Evolutionary conservation across 2,113 vertebrate genomes (phyloP), one percentile per base, ranked within the genome.

Genomic region (Panthera tigris): DNA sequence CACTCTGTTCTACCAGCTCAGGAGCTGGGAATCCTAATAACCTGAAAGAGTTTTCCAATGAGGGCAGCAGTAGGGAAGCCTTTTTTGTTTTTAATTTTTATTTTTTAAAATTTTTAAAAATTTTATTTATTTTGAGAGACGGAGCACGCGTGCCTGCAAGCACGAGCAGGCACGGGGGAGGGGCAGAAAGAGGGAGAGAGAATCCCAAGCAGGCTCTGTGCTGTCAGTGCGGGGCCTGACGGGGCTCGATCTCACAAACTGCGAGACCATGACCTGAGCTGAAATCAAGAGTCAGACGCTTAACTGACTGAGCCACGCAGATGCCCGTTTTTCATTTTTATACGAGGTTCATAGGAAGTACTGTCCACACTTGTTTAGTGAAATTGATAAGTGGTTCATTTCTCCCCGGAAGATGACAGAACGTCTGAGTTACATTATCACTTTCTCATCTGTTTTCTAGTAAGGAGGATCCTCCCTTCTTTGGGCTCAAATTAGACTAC

Each of bases 101-200:
- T 50, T 57, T 88, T 50, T 50, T 50, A 1, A 14, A 50, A 14
- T 50, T 50, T 50, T 50, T 50, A 50, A 50, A 50, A 50, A 50
- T 50, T 14, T 50, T 50, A 50, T 50, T 50, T 50, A 61, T 9
- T 61, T 61, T 61, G 57, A 61, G 57, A 61, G 57, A 61, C 0
- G 8, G 57, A 21, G 57, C 1, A 7, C 8, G 57, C 0, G 21
- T 3, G 1, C 57, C 21, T 21, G 21, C 7, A 23, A 1, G 8
- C 1, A 3, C 1, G 3, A 21, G 57, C 7, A 23, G 5, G 8
- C 8, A 61, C 3, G 7, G 57, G 57, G 57, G 57, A 61, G 57
- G 57, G 21, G 57, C 6, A 61, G 57, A 9, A 18, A 61, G 57
- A 23, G 57, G 57, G 57, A 61, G 21, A 61, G 57, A 61, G 57